phyloP scores from a whole-genome alignment of 2,113 vertebrate genomes.

The Xenus cinereus region DNA sequence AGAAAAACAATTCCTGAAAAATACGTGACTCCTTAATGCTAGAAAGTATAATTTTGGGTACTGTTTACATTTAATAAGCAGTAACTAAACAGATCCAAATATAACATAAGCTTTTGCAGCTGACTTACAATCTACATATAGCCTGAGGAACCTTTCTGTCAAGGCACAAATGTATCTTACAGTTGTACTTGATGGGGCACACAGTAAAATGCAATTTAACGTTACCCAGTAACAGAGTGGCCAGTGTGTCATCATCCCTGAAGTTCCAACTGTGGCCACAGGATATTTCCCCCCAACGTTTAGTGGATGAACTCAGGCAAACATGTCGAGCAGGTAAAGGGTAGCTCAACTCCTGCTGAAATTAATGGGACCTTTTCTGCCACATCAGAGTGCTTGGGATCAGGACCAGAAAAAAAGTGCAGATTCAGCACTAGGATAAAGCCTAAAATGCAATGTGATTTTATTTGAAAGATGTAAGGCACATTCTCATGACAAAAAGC shows the following conservation, averaged over 20 bases:
- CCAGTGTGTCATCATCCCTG: background rate
- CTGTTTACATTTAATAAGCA: background rate
- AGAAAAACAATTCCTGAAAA: background rate
- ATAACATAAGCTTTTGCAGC: background rate
- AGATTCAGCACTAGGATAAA: background rate
- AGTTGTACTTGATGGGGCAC: background rate
- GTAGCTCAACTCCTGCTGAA: background rate
- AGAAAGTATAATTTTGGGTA: background rate
- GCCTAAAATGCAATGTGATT: background rate
- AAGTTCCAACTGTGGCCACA: background rate
- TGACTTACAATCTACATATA: background rate
- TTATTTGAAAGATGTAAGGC: no score
- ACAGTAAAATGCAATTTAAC: background rate
- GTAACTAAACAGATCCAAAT: background rate
- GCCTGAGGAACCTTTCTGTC: background rate
- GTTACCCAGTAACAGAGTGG: background rate
- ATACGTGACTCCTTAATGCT: background rate
- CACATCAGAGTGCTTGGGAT: fast-evolving
- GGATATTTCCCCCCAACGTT: no score
- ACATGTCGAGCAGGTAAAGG: background rate
- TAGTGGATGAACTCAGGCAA: background rate
- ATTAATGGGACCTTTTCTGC: background rate
- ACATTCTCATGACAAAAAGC: background rate
- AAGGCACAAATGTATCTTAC: background rate
- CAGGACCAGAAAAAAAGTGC: background rate